These are phyloP conservation scores for Lucilia sericata DNA, from an alignment of 1,140 invertebrate genomes.

Conservation along the genomic window DNA sequence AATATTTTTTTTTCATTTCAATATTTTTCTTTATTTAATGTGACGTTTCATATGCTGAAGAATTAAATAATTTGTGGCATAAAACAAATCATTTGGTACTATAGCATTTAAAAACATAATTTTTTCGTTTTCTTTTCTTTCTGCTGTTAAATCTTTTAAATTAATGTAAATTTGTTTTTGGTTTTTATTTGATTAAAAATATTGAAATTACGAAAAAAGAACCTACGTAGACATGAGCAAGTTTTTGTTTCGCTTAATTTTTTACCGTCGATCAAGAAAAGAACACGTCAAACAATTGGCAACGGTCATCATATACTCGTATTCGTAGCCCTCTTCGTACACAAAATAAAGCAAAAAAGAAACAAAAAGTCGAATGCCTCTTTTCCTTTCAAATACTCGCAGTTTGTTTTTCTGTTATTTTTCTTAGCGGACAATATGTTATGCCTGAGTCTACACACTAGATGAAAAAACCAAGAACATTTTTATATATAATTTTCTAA, in stretches of 20 bases:
- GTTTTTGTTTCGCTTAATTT: not conserved
- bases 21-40: conserved; percentile 26
- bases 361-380: conserved; percentile 12
- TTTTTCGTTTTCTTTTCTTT: not conserved
- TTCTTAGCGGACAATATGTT: not conserved
- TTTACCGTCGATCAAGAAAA: not conserved
- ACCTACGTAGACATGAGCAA: conserved; percentile 12
- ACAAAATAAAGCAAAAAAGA: too few relatives aligned
- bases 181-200: not conserved
- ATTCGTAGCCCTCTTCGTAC: too few relatives aligned
- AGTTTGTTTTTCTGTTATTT: too few relatives aligned
- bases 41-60: conserved; percentile 43
- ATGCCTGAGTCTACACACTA: conserved; percentile 2
- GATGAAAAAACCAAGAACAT: conserved; percentile 13
- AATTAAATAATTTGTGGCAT: conserved; percentile 63
- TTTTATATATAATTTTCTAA: conserved; percentile 34
- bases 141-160: not conserved
- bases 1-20: not conserved
- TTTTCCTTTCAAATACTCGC: not conserved
- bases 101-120: conserved; percentile 1
- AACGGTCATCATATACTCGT: not conserved
- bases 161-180: not conserved
- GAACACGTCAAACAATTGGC: conserved; percentile 36
- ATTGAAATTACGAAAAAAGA: not conserved
- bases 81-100: conserved; percentile 57